Base-by-base conservation (phyloP, 1,140 invertebrate genomes). In the Melanaphis sacchari region DNA sequence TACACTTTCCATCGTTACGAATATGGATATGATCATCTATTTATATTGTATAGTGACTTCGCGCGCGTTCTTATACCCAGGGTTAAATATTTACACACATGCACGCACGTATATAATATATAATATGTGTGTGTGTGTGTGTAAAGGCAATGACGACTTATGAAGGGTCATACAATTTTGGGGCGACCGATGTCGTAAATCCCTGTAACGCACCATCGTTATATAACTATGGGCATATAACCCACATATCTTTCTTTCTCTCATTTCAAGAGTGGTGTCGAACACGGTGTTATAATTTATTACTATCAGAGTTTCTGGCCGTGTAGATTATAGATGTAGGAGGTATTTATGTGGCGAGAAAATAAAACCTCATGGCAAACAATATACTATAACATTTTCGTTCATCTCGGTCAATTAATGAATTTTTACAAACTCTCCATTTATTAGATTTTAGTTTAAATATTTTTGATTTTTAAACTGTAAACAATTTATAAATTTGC, bases 231-330 rank as follows among this genome's bases (percentile, higher is more conserved):
- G n/a, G n/a, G n/a, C n/a, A n/a, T n/a, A n/a, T n/a, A n/a, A 59
- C 26, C 22, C n/a, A 76, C 5, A 7, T 54, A 54, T 54, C 36
- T 38, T n/a, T 52, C 52, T 41, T 31, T 1, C 6, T 21, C 41
- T 22, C 22, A 7, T 54, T 54, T 26, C 2, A 1, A 9, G 52
- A 38, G 36, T 40, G 90, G 43, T 91, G 41, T 91, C 90, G 90
- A 76, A 91, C 38, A 36, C 43, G 15, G 40, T 38, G n/a, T 91
- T 91, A 91, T 66, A 66, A 66, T 91, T 91, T 76, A 91, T 40
- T 59, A 76, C 40, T 76, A 38, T 91, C 90, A 18, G 52, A n/a
- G 52, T 38, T 26, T 43, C 38, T 9, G 26, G 52, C 11, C 54
- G 6, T 4, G 31, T 66, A 66, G 11, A 59, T 31, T 66, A 15